A percentile compares a stretch with the other conserved stretches of the same genome.
phyloP scores from a whole-genome alignment of 2,113 vertebrate genomes.

The Gasterosteus nipponicus region DNA sequence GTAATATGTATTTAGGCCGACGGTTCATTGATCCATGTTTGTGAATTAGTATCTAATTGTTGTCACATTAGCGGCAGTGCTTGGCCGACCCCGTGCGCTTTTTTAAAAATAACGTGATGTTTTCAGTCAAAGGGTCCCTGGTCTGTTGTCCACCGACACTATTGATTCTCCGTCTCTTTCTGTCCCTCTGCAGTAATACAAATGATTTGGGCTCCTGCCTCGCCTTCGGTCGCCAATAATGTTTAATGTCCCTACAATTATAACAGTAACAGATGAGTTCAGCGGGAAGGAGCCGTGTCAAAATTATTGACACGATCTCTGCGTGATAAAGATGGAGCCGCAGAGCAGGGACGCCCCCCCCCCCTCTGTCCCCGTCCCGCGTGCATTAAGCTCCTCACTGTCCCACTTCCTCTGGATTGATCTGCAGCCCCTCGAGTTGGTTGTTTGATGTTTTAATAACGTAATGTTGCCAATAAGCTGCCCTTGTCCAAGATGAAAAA shows the following conservation, averaged over 20 bases:
- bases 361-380: neutral
- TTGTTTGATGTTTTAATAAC: slow-evolving; percentile 66
- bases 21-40: neutral
- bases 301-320: slow-evolving; percentile 66
- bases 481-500: slow-evolving; percentile 67
- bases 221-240: slow-evolving; percentile 70
- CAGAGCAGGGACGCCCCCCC: neutral
- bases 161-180: slow-evolving; percentile 81
- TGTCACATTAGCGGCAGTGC: neutral
- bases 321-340: slow-evolving; percentile 57
- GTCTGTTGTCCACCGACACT: slow-evolving; percentile 66
- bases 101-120: slow-evolving; percentile 65
- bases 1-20: neutral
- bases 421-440: slow-evolving; percentile 41
- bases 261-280: slow-evolving; percentile 70
- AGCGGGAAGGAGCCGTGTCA: slow-evolving; percentile 49
- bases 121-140: slow-evolving; percentile 59
- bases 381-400: slow-evolving; percentile 44
- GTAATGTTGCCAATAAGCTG: slow-evolving; percentile 56
- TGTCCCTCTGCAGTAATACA: slow-evolving; percentile 67
- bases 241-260: slow-evolving; percentile 70
- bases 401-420: slow-evolving; percentile 49
- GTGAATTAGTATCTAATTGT: slow-evolving; percentile 23
- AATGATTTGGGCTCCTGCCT: slow-evolving; percentile 63
- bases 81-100: slow-evolving; percentile 32